A percentile compares a stretch with the other conserved stretches of the same genome.
Evolutionary conservation across 1,140 invertebrate genomes (phyloP).

Genomic region (Anagrus nilaparvatae): DNA sequence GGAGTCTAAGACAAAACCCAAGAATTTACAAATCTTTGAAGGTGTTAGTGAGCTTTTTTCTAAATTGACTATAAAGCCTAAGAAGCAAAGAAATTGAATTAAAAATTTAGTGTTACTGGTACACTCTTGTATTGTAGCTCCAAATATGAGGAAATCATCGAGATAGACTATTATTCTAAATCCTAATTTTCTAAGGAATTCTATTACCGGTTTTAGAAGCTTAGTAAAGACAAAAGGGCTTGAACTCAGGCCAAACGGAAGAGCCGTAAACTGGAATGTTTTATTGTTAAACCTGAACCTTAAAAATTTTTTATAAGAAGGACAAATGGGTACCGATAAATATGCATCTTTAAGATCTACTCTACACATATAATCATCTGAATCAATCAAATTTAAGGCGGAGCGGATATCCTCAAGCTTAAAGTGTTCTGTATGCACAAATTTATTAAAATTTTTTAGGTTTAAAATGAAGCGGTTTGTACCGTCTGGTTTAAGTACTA

Average conservation of each 20-base stretch:
- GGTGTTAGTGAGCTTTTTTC: background rate
- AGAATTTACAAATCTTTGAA: background rate
- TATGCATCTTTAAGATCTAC: no score
- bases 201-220: background rate
- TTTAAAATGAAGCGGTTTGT: slow-evolving; percentile 7
- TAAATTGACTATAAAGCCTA: background rate
- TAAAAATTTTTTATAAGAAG: background rate
- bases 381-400: slow-evolving; percentile 12
- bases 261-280: background rate
- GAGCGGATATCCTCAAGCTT: slow-evolving; percentile 18
- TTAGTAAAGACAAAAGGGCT: background rate
- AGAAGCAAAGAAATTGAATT: no score
- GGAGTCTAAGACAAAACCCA: background rate
- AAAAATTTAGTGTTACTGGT: background rate
- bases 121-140: background rate
- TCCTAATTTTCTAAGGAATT: background rate
- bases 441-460: slow-evolving; percentile 6
- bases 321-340: background rate
- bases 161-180: background rate
- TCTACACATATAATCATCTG: slow-evolving; percentile 14
- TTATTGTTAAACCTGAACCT: background rate
- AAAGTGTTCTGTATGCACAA: slow-evolving; percentile 9
- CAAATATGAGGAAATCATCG: background rate
- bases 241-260: background rate
- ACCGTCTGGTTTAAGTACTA: slow-evolving; percentile 7